These are phyloP conservation scores for Brachypalpus laphriformis DNA, from an alignment of 2,888 invertebrate genomes.

Conservation along the genomic window DNA sequence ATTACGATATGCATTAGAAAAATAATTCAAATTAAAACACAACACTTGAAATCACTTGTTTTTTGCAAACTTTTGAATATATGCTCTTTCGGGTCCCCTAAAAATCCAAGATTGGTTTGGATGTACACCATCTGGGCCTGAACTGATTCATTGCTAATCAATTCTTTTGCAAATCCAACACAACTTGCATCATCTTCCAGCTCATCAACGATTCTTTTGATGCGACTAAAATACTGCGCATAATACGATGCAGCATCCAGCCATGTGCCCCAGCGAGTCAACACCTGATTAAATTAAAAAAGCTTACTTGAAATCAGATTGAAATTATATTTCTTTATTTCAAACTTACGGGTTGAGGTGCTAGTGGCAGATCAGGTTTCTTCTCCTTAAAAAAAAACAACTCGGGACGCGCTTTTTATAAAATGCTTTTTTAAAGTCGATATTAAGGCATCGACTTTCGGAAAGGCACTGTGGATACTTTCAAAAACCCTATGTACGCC, in stretches of 20 bases:
- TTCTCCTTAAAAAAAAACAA: conserved; percentile 76
- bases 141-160: background rate
- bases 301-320: background rate
- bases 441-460: background rate
- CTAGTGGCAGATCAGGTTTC: conserved; percentile 75
- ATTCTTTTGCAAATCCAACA: conserved; percentile 7
- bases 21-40: conserved; percentile 8
- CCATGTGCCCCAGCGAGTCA: conserved; percentile 78
- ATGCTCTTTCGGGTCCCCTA: background rate
- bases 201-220: background rate
- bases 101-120: conserved; percentile 8
- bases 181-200: conserved; percentile 9
- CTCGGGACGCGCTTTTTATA: conserved; percentile 71
- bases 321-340: conserved; percentile 1
- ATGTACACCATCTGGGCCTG: background rate
- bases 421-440: background rate
- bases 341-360: conserved; percentile 76
- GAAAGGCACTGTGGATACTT: conserved; percentile 73
- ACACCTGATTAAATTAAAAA: conserved; percentile 6
- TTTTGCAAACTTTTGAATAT: conserved; percentile 5
- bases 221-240: background rate
- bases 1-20: conserved; percentile 10
- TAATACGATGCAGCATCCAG: conserved; percentile 21
- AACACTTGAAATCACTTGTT: background rate
- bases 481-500: too few relatives aligned